Percentiles rank a stretch among this genome's conserved stretches.
Evolutionary conservation across 2,888 invertebrate species (phyloP).

Genomic region (Petrolisthes cinctipes): DNA sequence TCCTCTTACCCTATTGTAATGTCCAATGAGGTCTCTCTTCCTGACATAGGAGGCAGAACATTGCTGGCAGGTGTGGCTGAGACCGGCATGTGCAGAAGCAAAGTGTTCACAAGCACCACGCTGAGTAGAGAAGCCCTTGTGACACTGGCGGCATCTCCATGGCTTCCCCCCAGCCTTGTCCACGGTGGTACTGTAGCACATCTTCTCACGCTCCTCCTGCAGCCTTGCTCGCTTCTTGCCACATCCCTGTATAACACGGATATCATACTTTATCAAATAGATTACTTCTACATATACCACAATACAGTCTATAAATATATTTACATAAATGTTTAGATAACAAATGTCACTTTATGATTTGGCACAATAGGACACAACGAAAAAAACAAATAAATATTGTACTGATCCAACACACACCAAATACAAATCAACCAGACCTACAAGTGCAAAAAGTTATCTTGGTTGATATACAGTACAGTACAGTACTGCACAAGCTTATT

Average conservation of each 20-base stretch:
- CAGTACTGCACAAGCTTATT: too few relatives aligned
- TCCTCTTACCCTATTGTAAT: slow-evolving; percentile 46
- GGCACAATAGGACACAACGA: too few relatives aligned
- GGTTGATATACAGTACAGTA: too few relatives aligned
- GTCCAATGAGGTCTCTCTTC: slow-evolving; percentile 54
- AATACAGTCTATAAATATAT: too few relatives aligned
- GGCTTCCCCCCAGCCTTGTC: neutral
- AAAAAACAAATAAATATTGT: too few relatives aligned
- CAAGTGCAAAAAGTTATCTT: too few relatives aligned
- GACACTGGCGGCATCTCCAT: slow-evolving; percentile 46
- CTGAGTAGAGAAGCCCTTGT: slow-evolving; percentile 43
- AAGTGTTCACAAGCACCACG: slow-evolving; percentile 55
- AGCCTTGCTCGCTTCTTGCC: slow-evolving; percentile 30
- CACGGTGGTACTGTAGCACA: slow-evolving; percentile 21
- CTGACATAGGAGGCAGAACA: slow-evolving; percentile 46
- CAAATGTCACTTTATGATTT: too few relatives aligned
- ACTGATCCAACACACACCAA: too few relatives aligned
- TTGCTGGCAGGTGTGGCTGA: slow-evolving; percentile 37
- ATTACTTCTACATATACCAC: too few relatives aligned
- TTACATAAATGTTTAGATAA: too few relatives aligned
- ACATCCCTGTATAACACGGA: slow-evolving; percentile 20
- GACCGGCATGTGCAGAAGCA: slow-evolving; percentile 44
- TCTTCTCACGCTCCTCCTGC: slow-evolving; percentile 34
- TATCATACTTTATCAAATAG: neutral
- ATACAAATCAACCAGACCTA: too few relatives aligned